Evolutionary conservation across 2,888 invertebrate genomes (phyloP).

Genomic region (Coelinius sp.): DNA sequence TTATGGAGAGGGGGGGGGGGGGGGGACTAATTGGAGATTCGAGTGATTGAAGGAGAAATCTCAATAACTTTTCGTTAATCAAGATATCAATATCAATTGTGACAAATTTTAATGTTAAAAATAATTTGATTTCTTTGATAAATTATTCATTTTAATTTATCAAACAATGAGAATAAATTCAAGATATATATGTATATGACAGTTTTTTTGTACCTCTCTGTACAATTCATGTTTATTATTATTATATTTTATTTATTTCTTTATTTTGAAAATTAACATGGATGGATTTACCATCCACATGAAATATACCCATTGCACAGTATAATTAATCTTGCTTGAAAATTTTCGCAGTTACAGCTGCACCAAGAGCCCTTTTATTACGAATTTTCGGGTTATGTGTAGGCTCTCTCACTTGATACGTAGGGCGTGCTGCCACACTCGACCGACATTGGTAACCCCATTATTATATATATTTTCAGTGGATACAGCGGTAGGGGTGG

Average conservation of each 20-base stretch:
- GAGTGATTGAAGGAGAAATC: not conserved
- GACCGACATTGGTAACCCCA: slow-evolving; percentile 62
- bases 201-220: too few relatives aligned
- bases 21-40: not conserved
- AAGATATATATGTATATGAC: too few relatives aligned
- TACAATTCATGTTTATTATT: not conserved
- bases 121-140: too few relatives aligned
- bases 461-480: slow-evolving; percentile 63
- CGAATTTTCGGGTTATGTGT: slow-evolving; percentile 20
- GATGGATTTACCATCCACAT: not conserved
- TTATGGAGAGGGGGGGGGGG: not conserved
- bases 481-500: slow-evolving; percentile 25
- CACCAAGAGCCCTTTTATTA: slow-evolving; percentile 33
- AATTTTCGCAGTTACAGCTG: slow-evolving; percentile 34
- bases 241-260: not conserved
- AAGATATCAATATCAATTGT: too few relatives aligned
- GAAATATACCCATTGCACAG: slow-evolving; percentile 11
- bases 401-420: not conserved
- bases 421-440: slow-evolving; percentile 31
- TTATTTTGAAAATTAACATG: not conserved
- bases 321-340: slow-evolving; percentile 40
- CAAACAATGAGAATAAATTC: too few relatives aligned
- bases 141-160: too few relatives aligned
- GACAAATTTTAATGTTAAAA: too few relatives aligned
- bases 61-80: not conserved